phyloP scores from a whole-genome alignment of 2,888 invertebrate genomes.

The Hecatera dysodea region DNA sequence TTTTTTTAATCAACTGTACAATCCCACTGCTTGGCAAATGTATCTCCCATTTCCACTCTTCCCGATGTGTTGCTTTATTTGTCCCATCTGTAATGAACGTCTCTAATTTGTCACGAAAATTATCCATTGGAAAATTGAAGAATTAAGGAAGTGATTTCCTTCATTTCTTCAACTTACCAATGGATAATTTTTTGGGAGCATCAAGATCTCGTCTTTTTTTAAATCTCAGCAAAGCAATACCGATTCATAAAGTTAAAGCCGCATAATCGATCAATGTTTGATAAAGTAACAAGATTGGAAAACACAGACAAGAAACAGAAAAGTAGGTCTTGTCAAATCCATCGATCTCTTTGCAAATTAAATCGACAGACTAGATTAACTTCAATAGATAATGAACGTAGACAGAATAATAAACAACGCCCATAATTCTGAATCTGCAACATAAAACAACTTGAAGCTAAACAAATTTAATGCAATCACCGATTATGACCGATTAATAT shows the following conservation, averaged over 20 bases:
- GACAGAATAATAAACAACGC: conserved; percentile 44
- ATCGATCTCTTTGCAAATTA: conserved; percentile 45
- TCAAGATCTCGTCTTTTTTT: not conserved
- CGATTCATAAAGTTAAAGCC: conserved; percentile 3
- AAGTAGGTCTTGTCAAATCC: conserved; percentile 39
- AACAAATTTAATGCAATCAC: conserved; percentile 49
- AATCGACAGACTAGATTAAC: conserved; percentile 40
- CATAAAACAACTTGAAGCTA: conserved; percentile 32
- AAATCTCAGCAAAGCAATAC: not conserved
- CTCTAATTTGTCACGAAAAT: no score
- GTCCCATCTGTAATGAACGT: no score
- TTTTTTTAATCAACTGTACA: no score
- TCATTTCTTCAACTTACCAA: not conserved
- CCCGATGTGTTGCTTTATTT: no score
- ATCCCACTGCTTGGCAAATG: no score
- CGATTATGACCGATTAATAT: conserved; percentile 62
- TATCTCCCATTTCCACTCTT: no score
- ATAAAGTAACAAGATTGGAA: conserved; percentile 16
- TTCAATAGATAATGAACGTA: conserved; percentile 30
- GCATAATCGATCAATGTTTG: conserved; percentile 8
- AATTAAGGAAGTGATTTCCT: not conserved
- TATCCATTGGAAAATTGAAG: no score
- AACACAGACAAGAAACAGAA: conserved; percentile 18
- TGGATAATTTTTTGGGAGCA: not conserved
- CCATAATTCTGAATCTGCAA: conserved; percentile 40